Base-by-base conservation (phyloP, 2,797 vertebrate species). In the Falco naumanni region DNA sequence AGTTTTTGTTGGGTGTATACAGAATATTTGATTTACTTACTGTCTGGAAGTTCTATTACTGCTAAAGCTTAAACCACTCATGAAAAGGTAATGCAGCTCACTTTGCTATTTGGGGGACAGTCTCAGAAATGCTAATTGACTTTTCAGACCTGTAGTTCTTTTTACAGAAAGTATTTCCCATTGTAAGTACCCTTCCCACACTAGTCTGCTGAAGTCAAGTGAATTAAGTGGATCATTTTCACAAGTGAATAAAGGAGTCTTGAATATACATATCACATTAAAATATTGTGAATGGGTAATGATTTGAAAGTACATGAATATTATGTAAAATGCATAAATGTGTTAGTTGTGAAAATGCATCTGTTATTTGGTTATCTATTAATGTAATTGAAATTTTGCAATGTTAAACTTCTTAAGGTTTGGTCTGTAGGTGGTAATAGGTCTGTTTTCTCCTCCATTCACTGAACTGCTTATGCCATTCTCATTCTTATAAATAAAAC, bases 291-390 rank as follows among this genome's bases (percentile, higher is more conserved):
- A 94, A 86, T 87, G 89, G 66, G 60, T 94, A 91, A 92, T 64
- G n/a, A 88, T 93, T 86, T 90, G 68, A 53, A 83, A 92, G 61
- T 71, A 93, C 72, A 65, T 81, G 25, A 81, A 39, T 89, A 65
- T 56, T 84, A 51, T 87, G 91, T 93, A 92, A 93, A 95, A 92
- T 69, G 47, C 90, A 64, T 92, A 94, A 80, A 77, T 79, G 87
- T 97, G 69, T 94, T 95, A 88, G 78, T 91, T 95, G 87, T 95
- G 95, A 92, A 93, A 97, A 97, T 77, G 71, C 85, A 94, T 75
- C 82, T 93, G 78, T 92, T 78, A 34, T 74, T 91, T 69, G 80
- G 74, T 91, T 92, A 66, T 81, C 77, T 86, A 54, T 97, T 91
- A 81, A 94, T 95, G 87, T 90, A 85, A 95, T 20, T 39, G 66